These are phyloP conservation scores for Sphinx pinastri DNA, from an alignment of 2,888 invertebrate species.

Conservation along the genomic window DNA sequence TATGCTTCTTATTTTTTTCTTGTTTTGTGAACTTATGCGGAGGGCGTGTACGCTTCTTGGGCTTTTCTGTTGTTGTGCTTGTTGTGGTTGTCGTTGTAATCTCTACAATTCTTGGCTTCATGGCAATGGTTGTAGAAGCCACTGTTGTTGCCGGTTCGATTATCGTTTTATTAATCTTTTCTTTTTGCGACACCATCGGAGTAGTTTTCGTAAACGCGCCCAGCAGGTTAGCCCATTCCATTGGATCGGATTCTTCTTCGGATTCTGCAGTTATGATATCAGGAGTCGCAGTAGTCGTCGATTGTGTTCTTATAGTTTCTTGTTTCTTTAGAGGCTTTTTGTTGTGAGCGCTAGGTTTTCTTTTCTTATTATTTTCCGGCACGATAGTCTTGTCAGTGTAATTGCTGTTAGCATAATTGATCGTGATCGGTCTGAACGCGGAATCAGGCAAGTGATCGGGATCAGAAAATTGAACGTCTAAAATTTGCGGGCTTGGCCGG, in stretches of 20 bases:
- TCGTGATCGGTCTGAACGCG: conserved; percentile 71
- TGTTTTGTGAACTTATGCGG: conserved; percentile 66
- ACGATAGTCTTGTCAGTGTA: conserved; percentile 42
- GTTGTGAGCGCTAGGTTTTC: conserved; percentile 48
- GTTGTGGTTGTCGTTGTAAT: conserved; percentile 46
- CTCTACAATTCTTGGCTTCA: conserved; percentile 27
- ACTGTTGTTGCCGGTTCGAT: conserved; percentile 45
- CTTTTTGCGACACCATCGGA: conserved; percentile 64
- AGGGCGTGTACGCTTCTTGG: conserved; percentile 70
- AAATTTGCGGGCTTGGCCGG: conserved; percentile 74
- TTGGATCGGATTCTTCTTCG: conserved; percentile 50
- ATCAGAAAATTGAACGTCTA: conserved; percentile 63
- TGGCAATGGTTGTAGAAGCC: conserved; percentile 38
- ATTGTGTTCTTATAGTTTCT: conserved; percentile 55
- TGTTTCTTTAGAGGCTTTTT: conserved; percentile 65
- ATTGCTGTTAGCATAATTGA: conserved; percentile 51
- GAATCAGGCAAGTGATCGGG: conserved; percentile 60
- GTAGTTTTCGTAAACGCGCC: conserved; percentile 73
- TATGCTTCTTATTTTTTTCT: conserved; percentile 70
- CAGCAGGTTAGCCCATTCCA: conserved; percentile 70
- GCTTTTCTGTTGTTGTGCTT: conserved; percentile 53
- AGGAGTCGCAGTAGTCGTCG: conserved; percentile 59
- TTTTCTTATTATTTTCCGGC: conserved; percentile 50
- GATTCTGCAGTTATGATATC: conserved; percentile 68
- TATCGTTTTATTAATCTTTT: conserved; percentile 44